A percentile compares a stretch with the other conserved stretches of the same genome.
These are phyloP conservation scores for Pyrochroa serraticornis DNA, from an alignment of 2,888 invertebrate species.

Conservation along the genomic window DNA sequence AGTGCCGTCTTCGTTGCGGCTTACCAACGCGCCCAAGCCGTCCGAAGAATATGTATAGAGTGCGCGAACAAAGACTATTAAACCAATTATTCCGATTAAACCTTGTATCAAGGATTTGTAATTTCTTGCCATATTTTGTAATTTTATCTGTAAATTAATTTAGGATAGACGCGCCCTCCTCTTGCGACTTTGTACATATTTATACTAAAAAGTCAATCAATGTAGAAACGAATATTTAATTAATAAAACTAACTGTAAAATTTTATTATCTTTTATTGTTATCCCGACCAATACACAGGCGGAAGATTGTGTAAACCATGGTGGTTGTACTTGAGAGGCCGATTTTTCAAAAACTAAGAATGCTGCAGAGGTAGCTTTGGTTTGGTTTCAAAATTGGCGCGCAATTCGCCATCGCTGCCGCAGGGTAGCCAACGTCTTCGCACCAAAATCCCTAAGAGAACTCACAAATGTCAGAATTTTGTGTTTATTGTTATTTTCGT, in stretches of 20 bases:
- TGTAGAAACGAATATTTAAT: slow-evolving; percentile 44
- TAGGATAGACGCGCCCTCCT: slow-evolving; percentile 33
- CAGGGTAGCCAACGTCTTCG: too few species aligned
- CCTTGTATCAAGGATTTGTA: slow-evolving; percentile 56
- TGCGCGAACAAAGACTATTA: slow-evolving; percentile 34
- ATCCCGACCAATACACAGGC: too few species aligned
- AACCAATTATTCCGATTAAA: slow-evolving; percentile 32
- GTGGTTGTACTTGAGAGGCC: too few species aligned
- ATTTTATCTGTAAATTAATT: slow-evolving; percentile 38
- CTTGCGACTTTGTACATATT: slow-evolving; percentile 47
- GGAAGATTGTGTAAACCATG: too few species aligned
- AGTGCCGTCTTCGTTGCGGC: slow-evolving; percentile 74
- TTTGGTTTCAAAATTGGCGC: too few species aligned
- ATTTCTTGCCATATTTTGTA: slow-evolving; percentile 54
- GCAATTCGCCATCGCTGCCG: too few species aligned
- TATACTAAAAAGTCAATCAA: slow-evolving; percentile 47
- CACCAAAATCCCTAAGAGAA: too few species aligned
- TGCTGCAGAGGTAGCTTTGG: too few species aligned
- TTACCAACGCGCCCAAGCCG: slow-evolving; percentile 83
- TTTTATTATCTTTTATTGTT: slow-evolving; percentile 9
- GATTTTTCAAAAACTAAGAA: too few species aligned
- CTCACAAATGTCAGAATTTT: not conserved
- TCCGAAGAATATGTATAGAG: slow-evolving; percentile 86
- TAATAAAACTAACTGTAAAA: slow-evolving; percentile 41
- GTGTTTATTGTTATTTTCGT: not conserved